Base-by-base conservation (phyloP, 2,113 vertebrate genomes). In the Chlamydotis undulata region DNA sequence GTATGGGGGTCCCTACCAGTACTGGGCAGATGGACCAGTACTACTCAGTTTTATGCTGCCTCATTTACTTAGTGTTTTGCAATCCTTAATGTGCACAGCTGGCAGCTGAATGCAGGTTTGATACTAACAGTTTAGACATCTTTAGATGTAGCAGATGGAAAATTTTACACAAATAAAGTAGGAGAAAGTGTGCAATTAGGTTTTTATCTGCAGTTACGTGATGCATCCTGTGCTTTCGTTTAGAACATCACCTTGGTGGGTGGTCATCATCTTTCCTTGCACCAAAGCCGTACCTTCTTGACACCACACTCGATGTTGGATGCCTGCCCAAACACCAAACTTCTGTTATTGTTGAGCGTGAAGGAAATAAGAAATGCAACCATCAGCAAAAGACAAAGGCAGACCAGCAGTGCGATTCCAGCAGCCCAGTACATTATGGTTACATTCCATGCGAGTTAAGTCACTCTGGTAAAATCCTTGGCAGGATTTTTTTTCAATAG, bases 131-230 rank as follows among this genome's bases (percentile, higher is more conserved):
- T 98, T 98, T 98, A 98, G 98, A 98, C 98, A 98, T 98, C 98
- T 98, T 98, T 98, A 98, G 98, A 98, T 98, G 98, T 98, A 98
- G 98, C 98, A 98, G 98, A 98, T 98, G 98, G 98, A 98, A 98
- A 98, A 98, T 98, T 98, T 98, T 98, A 98, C 98, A 98, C 98
- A 98, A 98, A 98, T 98, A 98, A 98, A 98, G 98, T 98, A 98
- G 98, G 98, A 98, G 98, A 98, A 98, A 98, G 98, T 98, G 98
- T 98, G 98, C 98, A 98, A 98, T 98, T 98, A 98, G 98, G 97
- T 98, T 98, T 98, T 98, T 98, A 98, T 98, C 98, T 98, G 97
- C 98, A 98, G 98, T 98, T 98, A 97, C 97, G 89, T 55, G 96
- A 97, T 97, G 97, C 97, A 98, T 98, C 98, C 97, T 96, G 97